Conservation (phyloP, 1,140 invertebrate genomes). For the Bombus vancouverensis region DNA sequence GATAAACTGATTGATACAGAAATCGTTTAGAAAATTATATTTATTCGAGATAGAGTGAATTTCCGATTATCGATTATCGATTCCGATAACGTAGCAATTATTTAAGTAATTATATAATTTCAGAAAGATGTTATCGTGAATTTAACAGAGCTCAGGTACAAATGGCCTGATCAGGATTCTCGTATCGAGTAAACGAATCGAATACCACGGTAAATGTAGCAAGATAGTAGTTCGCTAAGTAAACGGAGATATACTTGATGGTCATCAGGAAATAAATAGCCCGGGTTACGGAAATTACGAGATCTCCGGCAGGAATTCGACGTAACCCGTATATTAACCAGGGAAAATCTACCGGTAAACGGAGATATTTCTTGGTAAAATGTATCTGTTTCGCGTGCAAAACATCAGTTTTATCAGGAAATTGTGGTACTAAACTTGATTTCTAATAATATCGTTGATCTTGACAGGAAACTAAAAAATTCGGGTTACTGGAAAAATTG, state of each 20-base stretch:
- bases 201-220: background rate
- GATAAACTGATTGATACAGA: background rate
- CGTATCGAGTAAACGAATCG: constrained; percentile 9
- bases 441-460: background rate
- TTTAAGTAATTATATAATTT: background rate
- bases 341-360: background rate
- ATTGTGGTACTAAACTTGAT: background rate
- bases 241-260: constrained; percentile 9
- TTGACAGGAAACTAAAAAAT: too few relatives aligned
- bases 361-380: constrained; percentile 8
- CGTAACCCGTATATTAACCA: constrained; percentile 21
- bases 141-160: background rate
- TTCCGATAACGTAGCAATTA: background rate
- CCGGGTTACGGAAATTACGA: constrained; percentile 25
- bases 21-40: background rate
- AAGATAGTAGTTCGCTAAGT: constrained; percentile 4
- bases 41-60: background rate
- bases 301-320: constrained; percentile 1
- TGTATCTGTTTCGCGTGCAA: background rate
- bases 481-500: background rate
- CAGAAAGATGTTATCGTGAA: background rate
- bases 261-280: constrained; percentile 13
- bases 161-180: background rate
- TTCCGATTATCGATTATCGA: background rate
- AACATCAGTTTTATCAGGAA: background rate